Percentiles rank a stretch among this genome's conserved stretches.
These are phyloP conservation scores for Scalopus aquaticus DNA, from an alignment of 2,113 vertebrate species.

Conservation along the genomic window DNA sequence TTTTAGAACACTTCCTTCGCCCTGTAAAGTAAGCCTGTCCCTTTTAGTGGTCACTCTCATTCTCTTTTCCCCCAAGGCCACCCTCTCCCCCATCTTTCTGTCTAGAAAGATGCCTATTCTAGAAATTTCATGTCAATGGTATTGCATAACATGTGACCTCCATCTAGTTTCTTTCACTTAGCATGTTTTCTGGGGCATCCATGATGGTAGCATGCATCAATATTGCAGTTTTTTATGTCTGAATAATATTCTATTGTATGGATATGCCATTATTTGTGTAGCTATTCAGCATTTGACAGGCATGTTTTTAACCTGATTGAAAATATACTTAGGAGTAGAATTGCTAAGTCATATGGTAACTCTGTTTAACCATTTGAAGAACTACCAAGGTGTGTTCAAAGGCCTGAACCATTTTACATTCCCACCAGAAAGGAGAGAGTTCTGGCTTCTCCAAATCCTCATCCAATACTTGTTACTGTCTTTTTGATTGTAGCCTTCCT, in stretches of 20 bases:
- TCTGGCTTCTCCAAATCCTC: background rate
- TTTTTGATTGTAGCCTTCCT: background rate
- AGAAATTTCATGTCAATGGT: background rate
- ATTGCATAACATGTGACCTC: background rate
- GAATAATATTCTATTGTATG: background rate
- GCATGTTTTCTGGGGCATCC: background rate
- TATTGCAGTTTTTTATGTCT: background rate
- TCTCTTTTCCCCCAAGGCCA: too few species aligned
- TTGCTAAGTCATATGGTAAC: too few species aligned
- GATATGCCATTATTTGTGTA: background rate
- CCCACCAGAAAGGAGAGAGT: background rate
- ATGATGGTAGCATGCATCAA: background rate
- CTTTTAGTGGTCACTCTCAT: background rate
- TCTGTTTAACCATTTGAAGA: too few species aligned
- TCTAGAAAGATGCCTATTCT: background rate
- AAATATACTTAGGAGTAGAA: background rate
- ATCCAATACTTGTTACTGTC: background rate
- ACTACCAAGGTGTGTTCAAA: too few species aligned
- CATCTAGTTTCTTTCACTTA: background rate
- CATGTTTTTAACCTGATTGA: background rate
- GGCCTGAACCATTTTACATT: too few species aligned
- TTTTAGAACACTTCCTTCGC: background rate
- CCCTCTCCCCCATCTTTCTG: background rate
- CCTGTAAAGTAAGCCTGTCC: background rate
- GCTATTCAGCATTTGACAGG: background rate